Conservation (phyloP, 1,140 invertebrate species). For the Daktulosphaira vitifoliae region DNA sequence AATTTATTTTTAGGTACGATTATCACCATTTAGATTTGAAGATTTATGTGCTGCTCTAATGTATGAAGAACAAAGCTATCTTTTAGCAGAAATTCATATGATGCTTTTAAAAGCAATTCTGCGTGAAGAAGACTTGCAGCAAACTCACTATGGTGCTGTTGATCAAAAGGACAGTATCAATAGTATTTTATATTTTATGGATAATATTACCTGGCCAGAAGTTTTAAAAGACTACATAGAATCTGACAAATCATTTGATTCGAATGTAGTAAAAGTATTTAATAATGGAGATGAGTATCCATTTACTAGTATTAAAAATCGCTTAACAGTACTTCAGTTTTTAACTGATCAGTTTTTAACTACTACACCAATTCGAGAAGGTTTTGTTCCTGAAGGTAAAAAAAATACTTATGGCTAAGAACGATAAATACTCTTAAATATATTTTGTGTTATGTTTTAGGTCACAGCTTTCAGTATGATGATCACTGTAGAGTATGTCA, state of each 20-base stretch:
- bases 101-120: constrained; percentile 82
- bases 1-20: constrained; percentile 49
- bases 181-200: constrained; percentile 80
- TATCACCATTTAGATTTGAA: constrained; percentile 91
- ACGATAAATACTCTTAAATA: too few relatives aligned
- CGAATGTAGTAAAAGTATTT: constrained; percentile 58
- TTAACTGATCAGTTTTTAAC: constrained; percentile 87
- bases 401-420: background rate
- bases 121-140: constrained; percentile 88
- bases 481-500: constrained; percentile 93
- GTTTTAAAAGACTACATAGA: constrained; percentile 78
- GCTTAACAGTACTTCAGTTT: constrained; percentile 79
- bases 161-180: constrained; percentile 97
- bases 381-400: constrained; percentile 84
- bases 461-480: constrained; percentile 77
- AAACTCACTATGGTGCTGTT: constrained; percentile 87
- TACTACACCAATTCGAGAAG: constrained; percentile 86
- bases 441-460: constrained; percentile 45
- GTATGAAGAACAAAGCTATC: constrained; percentile 80
- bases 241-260: constrained; percentile 73
- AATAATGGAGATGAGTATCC: constrained; percentile 73
- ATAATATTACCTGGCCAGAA: constrained; percentile 92
- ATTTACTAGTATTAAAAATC: constrained; percentile 70
- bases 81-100: constrained; percentile 87
- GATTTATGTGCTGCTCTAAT: constrained; percentile 89